Evolutionary conservation across 2,113 vertebrate species (phyloP), one percentile per base, ranked within the genome.

Genomic region (Tupaia tana): DNA sequence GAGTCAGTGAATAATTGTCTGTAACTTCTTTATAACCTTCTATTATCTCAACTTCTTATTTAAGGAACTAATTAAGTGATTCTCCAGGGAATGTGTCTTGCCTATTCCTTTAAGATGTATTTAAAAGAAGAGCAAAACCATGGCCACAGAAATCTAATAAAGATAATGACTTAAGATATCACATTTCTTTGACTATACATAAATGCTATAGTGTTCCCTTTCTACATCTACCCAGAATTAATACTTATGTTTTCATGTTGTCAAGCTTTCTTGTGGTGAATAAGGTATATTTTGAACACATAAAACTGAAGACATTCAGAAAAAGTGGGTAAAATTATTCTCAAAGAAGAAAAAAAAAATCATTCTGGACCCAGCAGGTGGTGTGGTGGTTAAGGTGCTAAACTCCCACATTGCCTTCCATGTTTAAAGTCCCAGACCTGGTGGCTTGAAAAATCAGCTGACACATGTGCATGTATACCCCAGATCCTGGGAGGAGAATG

Each of bases 31-130:
- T 71, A 27, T 84, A 83, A 87, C 29, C 43, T 59, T 79, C 58
- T 73, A 66, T 77, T 25, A 82, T 52, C 16, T 66, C n/a, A 88
- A 29, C 34, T 63, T 82, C 34, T 56, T 71, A 82, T 61, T 59
- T n/a, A 93, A 93, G 19, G 34, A 70, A 22, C 25, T 79, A 84
- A 52, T 95, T 78, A 69, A 63, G 61, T 61, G 59, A 85, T 92
- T 63, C 61, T 7, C 13, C 69, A 66, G 14, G 61, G 29, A 70
- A 29, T 43, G 4, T 61, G 67, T 66, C 16, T 89, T 85, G 43
- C 19, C 7, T n/a, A 71, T 67, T 70, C 7, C 63, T 66, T 94
- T 61, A 61, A 59, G 15, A 22, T 73, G 18, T 73, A 73, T 81
- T 56, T 78, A 43, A 79, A 84, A 22, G 43, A 83, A 67, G 74